These are phyloP conservation scores for Hydraecia micacea DNA, from an alignment of 2,888 invertebrate genomes.

Conservation along the genomic window DNA sequence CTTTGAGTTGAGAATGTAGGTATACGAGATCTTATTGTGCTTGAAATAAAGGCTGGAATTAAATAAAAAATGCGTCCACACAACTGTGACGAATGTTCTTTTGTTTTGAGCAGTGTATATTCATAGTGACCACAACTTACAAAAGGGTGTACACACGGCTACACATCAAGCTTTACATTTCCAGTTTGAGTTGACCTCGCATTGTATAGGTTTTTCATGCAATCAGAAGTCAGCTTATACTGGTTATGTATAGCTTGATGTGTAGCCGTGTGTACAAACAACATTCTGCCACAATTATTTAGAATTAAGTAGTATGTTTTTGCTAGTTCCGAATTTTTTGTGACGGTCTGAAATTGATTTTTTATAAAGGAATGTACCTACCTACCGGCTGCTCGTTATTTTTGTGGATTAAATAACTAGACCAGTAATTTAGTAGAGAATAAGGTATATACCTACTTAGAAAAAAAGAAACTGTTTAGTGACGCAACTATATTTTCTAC, in stretches of 20 bases:
- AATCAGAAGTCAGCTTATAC: too few relatives aligned
- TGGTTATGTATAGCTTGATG: too few relatives aligned
- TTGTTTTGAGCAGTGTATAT: slow-evolving; percentile 45
- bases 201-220: too few relatives aligned
- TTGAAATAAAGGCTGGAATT: slow-evolving; percentile 46
- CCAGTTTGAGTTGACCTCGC: too few relatives aligned
- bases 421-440: not conserved
- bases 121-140: slow-evolving; percentile 42
- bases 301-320: slow-evolving; percentile 1
- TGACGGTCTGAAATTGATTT: not conserved
- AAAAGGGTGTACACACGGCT: slow-evolving; percentile 29
- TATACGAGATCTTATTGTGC: slow-evolving; percentile 35
- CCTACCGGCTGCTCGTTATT: not conserved
- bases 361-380: slow-evolving; percentile 13
- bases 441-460: not conserved
- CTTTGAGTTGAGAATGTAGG: slow-evolving; percentile 39
- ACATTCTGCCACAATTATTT: slow-evolving; percentile 4
- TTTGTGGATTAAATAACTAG: not conserved
- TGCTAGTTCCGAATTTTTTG: slow-evolving; percentile 7
- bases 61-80: slow-evolving; percentile 50
- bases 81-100: slow-evolving; percentile 52
- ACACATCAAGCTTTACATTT: too few relatives aligned
- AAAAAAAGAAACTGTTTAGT: not conserved
- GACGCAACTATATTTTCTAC: not conserved
- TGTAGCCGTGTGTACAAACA: too few relatives aligned